Conservation (phyloP, 2,113 vertebrate genomes). For the Rynchops niger region DNA sequence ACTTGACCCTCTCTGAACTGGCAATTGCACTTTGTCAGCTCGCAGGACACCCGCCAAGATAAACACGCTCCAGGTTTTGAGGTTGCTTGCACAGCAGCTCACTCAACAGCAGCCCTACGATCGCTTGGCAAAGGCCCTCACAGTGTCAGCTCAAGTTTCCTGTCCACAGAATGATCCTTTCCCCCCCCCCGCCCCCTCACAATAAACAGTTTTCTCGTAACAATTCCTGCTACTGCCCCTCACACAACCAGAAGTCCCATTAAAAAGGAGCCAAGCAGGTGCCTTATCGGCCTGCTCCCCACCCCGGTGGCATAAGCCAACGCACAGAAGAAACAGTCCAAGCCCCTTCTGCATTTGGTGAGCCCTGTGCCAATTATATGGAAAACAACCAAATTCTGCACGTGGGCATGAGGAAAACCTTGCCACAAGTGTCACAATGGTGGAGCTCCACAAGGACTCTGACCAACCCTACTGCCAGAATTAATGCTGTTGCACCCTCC, state of each 20-base stretch:
- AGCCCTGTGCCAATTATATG: not conserved
- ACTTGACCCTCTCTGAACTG: not conserved
- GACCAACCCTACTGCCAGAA: not conserved
- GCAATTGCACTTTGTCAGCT: not conserved
- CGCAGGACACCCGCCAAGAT: not conserved
- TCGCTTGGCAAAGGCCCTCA: not conserved
- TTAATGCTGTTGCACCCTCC: fast-evolving
- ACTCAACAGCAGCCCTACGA: not conserved
- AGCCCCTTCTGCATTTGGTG: not conserved
- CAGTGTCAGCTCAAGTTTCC: not conserved
- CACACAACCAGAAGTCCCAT: not conserved
- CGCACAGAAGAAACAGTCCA: not conserved
- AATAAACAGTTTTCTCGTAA: not conserved
- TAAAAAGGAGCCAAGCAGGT: not conserved
- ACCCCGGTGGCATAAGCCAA: not conserved
- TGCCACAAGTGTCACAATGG: fast-evolving
- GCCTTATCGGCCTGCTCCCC: not conserved
- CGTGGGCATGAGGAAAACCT: not conserved
- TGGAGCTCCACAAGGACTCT: not conserved
- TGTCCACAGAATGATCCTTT: not conserved
- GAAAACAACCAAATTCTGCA: not conserved
- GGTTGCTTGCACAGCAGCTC: not conserved
- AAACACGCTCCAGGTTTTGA: not conserved
- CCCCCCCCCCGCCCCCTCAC: no score
- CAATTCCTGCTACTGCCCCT: not conserved